These are phyloP conservation scores for Gavialis gangeticus DNA, from an alignment of 2,113 vertebrate species.

Conservation along the genomic window DNA sequence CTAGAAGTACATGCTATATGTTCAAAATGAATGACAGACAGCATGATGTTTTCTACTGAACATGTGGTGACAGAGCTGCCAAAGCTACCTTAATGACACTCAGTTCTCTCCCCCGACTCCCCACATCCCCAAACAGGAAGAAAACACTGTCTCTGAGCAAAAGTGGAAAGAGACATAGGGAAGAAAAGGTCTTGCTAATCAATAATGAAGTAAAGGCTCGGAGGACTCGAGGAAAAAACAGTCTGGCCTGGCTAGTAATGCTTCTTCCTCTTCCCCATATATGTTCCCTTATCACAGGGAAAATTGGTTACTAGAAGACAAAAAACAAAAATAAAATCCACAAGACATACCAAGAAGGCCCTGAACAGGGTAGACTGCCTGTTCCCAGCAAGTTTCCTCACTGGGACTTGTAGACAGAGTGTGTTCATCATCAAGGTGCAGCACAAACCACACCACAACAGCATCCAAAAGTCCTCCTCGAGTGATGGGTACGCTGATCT, in stretches of 20 bases:
- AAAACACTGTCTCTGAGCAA: no score
- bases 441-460: conserved; percentile 94
- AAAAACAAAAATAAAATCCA: not conserved
- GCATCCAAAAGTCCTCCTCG: conserved; percentile 89
- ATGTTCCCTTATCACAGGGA: not conserved
- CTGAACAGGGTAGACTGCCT: conserved; percentile 95
- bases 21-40: not conserved
- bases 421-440: conserved; percentile 92
- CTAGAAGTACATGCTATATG: not conserved
- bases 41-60: no score
- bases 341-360: conserved; percentile 80
- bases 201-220: not conserved
- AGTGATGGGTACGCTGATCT: conserved; percentile 79
- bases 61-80: no score
- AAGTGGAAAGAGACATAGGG: not conserved
- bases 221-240: not conserved
- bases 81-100: no score
- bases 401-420: conserved; percentile 91
- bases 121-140: no score
- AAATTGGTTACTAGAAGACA: not conserved
- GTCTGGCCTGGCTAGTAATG: not conserved
- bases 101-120: no score
- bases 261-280: not conserved
- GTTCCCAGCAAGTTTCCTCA: conserved; percentile 97
- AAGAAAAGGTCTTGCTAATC: not conserved